Evolutionary conservation across 2,888 invertebrate genomes (phyloP).

Genomic region (Oeneis ivallda): DNA sequence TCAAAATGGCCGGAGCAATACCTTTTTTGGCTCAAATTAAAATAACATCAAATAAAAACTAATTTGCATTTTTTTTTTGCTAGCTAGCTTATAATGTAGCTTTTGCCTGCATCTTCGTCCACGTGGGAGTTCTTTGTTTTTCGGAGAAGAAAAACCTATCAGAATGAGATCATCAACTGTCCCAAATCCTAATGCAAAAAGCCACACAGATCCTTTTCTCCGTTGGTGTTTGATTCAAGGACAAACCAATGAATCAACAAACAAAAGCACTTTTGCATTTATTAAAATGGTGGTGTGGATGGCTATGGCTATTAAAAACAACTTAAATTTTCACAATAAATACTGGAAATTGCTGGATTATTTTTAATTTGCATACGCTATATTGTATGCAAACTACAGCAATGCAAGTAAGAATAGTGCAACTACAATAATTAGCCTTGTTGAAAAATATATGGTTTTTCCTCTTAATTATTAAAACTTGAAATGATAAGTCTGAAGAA

Average conservation of each 20-base stretch:
- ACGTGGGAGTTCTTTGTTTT: no score
- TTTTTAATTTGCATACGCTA: not conserved
- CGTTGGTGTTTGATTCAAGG: no score
- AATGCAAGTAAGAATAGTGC: not conserved
- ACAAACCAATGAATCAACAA: no score
- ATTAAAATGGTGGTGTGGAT: not conserved
- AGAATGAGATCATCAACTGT: no score
- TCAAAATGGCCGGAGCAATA: not conserved
- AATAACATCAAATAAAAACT: conserved; percentile 9
- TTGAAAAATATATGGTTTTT: not conserved
- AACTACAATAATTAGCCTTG: not conserved
- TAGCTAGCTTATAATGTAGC: no score
- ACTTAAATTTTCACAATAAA: conserved; percentile 1
- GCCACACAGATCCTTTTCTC: no score
- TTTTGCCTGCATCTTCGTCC: no score
- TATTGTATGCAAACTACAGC: conserved; percentile 8
- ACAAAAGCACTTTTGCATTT: no score
- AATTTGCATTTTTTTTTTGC: not conserved
- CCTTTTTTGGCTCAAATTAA: not conserved
- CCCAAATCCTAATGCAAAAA: no score
- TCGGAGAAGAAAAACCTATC: no score
- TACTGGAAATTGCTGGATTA: conserved; percentile 2
- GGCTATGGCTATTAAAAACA: not conserved
- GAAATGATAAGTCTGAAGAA: no score
- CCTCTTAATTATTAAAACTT: not conserved